Conservation (phyloP, 2,888 invertebrate species). For the Meta bourneti region DNA sequence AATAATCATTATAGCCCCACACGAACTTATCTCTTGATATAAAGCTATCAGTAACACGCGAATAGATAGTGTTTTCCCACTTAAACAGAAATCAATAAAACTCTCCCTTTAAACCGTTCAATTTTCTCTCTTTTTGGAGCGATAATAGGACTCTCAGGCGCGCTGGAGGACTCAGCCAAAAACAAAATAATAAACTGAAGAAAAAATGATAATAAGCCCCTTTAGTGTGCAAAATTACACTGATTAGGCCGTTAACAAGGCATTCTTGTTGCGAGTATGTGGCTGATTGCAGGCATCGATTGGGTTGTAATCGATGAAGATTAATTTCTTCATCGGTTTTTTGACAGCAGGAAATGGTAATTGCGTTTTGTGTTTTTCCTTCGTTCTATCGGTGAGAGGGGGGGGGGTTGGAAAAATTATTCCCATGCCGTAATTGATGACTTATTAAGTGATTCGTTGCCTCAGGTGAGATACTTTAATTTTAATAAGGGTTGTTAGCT, state of each 20-base stretch:
- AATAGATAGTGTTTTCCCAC: conserved; percentile 11
- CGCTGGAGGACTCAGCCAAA: background rate
- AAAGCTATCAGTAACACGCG: conserved; percentile 12
- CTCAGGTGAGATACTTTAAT: conserved; percentile 71
- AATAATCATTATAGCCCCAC: conserved; percentile 49
- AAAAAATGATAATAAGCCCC: conserved; percentile 64
- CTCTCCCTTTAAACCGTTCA: conserved; percentile 25
- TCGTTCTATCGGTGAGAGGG: background rate
- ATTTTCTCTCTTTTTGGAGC: conserved; percentile 36
- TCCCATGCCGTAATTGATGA: conserved; percentile 63
- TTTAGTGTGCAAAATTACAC: conserved; percentile 42
- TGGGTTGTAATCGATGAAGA: conserved; percentile 68
- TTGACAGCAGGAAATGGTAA: conserved; percentile 75
- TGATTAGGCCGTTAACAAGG: conserved; percentile 69
- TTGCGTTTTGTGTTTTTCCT: conserved; percentile 46
- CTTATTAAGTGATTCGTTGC: conserved; percentile 71
- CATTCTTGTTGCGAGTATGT: conserved; percentile 25
- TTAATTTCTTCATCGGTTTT: conserved; percentile 74
- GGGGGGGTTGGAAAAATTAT: conserved; percentile 8
- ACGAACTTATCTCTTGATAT: conserved; percentile 35
- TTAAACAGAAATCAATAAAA: conserved; percentile 61
- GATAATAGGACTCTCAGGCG: conserved; percentile 34
- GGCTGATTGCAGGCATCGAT: conserved; percentile 60
- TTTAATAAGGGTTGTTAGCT: conserved; percentile 68
- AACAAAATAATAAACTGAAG: conserved; percentile 18